These are phyloP conservation scores for Nymphicus hollandicus DNA, from an alignment of 2,113 vertebrate species.

Conservation along the genomic window DNA sequence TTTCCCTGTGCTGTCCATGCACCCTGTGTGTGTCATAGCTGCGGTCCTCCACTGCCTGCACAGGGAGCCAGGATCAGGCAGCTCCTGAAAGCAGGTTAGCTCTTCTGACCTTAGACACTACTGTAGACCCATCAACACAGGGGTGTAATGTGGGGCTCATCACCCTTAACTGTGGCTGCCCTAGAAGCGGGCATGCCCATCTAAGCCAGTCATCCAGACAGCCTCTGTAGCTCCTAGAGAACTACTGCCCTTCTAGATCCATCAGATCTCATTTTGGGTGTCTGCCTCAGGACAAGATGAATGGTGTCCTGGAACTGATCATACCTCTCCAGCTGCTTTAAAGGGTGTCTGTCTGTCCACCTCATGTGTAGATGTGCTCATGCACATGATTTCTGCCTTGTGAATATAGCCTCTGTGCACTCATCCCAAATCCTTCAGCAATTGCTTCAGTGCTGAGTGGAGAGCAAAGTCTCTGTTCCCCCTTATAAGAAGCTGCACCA, in stretches of 20 bases:
- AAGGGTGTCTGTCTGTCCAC: not conserved
- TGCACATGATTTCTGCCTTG: not conserved
- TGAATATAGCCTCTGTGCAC: not conserved
- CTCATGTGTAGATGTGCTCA: accelerated
- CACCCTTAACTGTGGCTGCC: not conserved
- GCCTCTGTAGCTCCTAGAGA: not conserved
- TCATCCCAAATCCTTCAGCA: not conserved
- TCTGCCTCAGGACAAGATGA: not conserved
- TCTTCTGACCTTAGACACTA: not conserved
- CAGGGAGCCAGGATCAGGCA: not conserved
- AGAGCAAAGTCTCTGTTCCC: not conserved
- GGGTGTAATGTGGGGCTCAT: not conserved
- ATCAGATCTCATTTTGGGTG: not conserved
- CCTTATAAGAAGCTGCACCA: not conserved
- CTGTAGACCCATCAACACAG: not conserved
- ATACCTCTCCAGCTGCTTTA: not conserved
- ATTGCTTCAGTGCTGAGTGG: not conserved
- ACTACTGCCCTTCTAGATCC: not conserved
- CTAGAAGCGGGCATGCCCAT: not conserved
- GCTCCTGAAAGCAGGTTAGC: not conserved
- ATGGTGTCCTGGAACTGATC: not conserved
- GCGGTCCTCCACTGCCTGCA: not conserved
- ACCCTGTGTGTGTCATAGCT: not conserved
- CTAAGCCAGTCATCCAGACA: not conserved
- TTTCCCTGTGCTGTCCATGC: not conserved